phyloP scores from a whole-genome alignment of 92 coral and sea anemone species.

The Desmophyllum pertusum region DNA sequence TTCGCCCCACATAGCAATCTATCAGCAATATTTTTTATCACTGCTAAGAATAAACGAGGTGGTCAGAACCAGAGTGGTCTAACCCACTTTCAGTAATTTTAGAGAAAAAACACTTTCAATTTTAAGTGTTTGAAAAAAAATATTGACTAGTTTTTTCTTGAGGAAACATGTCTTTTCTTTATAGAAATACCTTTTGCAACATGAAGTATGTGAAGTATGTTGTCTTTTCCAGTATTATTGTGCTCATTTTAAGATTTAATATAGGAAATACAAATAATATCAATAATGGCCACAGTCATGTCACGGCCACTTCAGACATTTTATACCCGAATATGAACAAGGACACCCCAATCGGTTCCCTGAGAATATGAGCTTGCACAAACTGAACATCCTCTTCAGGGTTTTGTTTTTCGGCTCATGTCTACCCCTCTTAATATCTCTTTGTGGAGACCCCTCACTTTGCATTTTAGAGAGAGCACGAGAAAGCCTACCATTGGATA shows the following conservation, averaged over 20 bases:
- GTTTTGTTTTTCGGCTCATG: conserved; percentile 52
- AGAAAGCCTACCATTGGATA: conserved; percentile 53
- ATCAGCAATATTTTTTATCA: no score
- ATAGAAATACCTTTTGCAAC: conserved; percentile 27
- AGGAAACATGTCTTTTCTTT: conserved; percentile 27
- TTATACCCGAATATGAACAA: conserved; percentile 18
- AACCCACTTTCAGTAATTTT: conserved; percentile 29
- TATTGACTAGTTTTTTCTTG: conserved; percentile 28
- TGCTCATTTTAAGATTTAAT: conserved; percentile 22
- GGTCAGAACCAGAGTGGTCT: conserved; percentile 38
- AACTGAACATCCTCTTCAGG: conserved; percentile 43
- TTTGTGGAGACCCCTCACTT: conserved; percentile 24
- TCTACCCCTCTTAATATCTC: conserved; percentile 42
- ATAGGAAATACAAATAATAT: conserved; percentile 26
- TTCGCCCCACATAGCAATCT: no score
- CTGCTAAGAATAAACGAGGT: no score
- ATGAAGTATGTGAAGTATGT: conserved; percentile 13
- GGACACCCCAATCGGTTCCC: conserved; percentile 32
- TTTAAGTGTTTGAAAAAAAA: conserved; percentile 18
- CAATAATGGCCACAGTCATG: conserved; percentile 35
- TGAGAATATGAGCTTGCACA: conserved; percentile 42
- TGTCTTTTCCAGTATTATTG: conserved; percentile 32
- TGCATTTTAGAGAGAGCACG: conserved; percentile 42
- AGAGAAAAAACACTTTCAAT: conserved; percentile 35
- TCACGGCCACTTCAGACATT: conserved; percentile 29